Conservation (phyloP, 2,888 invertebrate species). For the Troides oblongomaculatus region DNA sequence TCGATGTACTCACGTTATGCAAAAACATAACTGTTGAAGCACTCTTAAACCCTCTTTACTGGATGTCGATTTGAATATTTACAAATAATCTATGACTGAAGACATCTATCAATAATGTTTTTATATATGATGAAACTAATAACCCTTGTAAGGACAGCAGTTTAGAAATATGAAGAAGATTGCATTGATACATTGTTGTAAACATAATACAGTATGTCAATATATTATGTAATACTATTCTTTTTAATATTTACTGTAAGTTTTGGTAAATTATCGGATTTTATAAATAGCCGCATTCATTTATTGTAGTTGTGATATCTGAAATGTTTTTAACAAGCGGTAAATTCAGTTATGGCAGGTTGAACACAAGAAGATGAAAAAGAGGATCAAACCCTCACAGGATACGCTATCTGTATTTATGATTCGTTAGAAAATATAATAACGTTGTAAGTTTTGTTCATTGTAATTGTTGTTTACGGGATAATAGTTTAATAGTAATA, state of each 20-base stretch:
- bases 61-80: too few relatives aligned
- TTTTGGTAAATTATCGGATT: conserved; percentile 23
- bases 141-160: too few relatives aligned
- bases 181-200: too few relatives aligned
- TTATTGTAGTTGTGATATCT: conserved; percentile 52
- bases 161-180: too few relatives aligned
- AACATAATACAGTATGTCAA: background rate
- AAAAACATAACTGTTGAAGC: conserved; percentile 5
- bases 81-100: too few relatives aligned
- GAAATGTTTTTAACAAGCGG: conserved; percentile 64
- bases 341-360: conserved; percentile 52
- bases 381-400: background rate
- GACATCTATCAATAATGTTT: too few relatives aligned
- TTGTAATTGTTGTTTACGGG: too few relatives aligned
- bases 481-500: too few relatives aligned
- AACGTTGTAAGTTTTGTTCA: too few relatives aligned
- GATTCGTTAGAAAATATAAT: background rate
- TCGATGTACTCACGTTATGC: background rate
- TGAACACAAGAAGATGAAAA: conserved; percentile 5
- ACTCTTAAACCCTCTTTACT: too few relatives aligned
- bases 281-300: conserved; percentile 37
- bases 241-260: background rate
- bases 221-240: background rate
- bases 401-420: conserved; percentile 2
- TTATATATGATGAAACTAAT: too few relatives aligned